These are phyloP conservation scores for Hyposoter dolosus DNA, from an alignment of 2,888 invertebrate species.

Conservation along the genomic window DNA sequence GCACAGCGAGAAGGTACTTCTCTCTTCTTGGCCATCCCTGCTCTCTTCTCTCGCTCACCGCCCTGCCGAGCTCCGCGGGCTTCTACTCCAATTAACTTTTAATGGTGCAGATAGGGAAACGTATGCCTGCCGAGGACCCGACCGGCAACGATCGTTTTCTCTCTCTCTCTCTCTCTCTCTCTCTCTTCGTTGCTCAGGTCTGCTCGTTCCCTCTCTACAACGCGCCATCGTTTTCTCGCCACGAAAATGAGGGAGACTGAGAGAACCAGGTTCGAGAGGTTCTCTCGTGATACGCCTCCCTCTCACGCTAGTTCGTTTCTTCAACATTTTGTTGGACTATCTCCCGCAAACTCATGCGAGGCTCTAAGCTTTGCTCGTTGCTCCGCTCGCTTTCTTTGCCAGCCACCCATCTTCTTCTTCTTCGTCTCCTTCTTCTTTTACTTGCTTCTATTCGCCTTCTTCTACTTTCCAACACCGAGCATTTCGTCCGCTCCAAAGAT, in stretches of 20 bases:
- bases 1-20: constrained; percentile 32
- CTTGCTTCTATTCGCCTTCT: constrained; percentile 56
- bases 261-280: constrained; percentile 38
- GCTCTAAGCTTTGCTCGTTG: constrained; percentile 51
- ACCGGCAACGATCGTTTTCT: constrained; percentile 59
- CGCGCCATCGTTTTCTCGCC: constrained; percentile 28
- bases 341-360: constrained; percentile 57
- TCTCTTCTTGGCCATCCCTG: constrained; percentile 70
- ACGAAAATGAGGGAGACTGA: constrained; percentile 21
- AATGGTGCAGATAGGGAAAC: constrained; percentile 81
- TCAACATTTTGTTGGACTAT: constrained; percentile 55
- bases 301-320: constrained; percentile 31
- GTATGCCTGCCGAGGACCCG: constrained; percentile 77
- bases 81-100: constrained; percentile 82
- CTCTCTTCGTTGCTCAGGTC: neutral
- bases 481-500: constrained; percentile 68
- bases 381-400: constrained; percentile 30
- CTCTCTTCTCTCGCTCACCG: constrained; percentile 68
- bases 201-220: constrained; percentile 40
- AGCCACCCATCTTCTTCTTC: constrained; percentile 57
- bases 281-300: constrained; percentile 55
- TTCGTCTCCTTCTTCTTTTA: constrained; percentile 63
- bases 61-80: constrained; percentile 71
- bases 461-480: constrained; percentile 57
- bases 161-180: constrained; percentile 17